Evolutionary conservation across 2,888 invertebrate species (phyloP), one percentile per base, ranked within the genome.

Genomic region (Herminia tarsipennalis): DNA sequence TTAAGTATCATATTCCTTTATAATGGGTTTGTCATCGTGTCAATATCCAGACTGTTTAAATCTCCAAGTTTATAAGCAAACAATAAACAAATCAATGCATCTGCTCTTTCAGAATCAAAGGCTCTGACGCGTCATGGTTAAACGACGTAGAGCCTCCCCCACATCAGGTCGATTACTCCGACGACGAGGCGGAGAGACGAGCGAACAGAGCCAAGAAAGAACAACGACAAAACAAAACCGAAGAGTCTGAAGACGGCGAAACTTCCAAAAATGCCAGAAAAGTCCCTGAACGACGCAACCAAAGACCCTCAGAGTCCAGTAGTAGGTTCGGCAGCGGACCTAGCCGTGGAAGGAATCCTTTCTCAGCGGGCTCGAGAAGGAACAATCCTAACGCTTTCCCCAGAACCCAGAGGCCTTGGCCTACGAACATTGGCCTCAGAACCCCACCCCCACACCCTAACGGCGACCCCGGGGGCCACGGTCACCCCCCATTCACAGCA

Each of bases 111-210:
- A 97, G 96, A 79, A 81, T 94, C 42, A 96, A 95, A 83, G 98
- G 97, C 3, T 95, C 95, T 0, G 98, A 98, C 90, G 98, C 98
- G 0, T 96, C 97, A 0, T 98, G 97, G 95, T 93, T 95, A 61
- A 93, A 96, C 76, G 96, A 97, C 76, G 86, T 94, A 29, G 98
- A 98, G 78, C 97, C 98, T 0, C 98, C 98, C 0, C 85, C 92
- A 0, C 92, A 93, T 66, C 93, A 93, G 56, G 63, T 94, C 0
- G 97, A 97, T 18, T 98, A 93, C 82, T 98, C 98, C 0, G 98
- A 98, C 77, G 98, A 98, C 76, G 98, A 98, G 70, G 93, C 95
- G 48, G 98, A 98, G 73, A 91, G 93, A 9, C 76, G 79, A 46
- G 92, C 92, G 0, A 88, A 86, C 40, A 76, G 73, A 40, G 78